Conservation (phyloP, 2,113 vertebrate genomes). For the Otus sunia region DNA sequence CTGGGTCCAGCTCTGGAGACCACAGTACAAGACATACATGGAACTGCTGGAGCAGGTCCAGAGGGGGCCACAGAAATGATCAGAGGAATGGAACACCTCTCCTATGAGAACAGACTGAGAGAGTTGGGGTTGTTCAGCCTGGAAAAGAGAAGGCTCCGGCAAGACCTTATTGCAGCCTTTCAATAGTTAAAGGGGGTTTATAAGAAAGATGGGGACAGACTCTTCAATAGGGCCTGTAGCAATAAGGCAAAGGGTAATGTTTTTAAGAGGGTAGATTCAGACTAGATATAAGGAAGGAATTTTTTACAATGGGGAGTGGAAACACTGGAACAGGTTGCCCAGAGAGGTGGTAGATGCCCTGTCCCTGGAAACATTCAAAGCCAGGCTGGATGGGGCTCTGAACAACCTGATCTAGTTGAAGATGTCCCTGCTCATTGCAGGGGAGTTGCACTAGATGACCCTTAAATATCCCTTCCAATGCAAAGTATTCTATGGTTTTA, state of each 20-base stretch:
- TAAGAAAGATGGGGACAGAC: background rate
- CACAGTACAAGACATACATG: background rate
- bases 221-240: background rate
- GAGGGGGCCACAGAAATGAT: background rate
- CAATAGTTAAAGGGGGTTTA: background rate
- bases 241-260: rapidly evolving
- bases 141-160: background rate
- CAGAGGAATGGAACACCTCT: background rate
- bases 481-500: background rate
- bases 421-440: background rate
- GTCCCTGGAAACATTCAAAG: background rate
- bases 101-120: background rate
- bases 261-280: background rate
- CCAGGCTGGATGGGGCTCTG: background rate
- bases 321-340: background rate
- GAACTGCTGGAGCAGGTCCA: background rate
- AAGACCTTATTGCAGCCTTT: background rate
- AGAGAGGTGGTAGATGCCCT: background rate
- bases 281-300: background rate
- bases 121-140: background rate
- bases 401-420: background rate
- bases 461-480: background rate
- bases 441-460: background rate
- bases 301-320: background rate
- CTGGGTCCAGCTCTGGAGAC: background rate